These are phyloP conservation scores for Temnopleurus reevesii DNA, from an alignment of 53 echinoderm and acorn worm species.

Conservation along the genomic window DNA sequence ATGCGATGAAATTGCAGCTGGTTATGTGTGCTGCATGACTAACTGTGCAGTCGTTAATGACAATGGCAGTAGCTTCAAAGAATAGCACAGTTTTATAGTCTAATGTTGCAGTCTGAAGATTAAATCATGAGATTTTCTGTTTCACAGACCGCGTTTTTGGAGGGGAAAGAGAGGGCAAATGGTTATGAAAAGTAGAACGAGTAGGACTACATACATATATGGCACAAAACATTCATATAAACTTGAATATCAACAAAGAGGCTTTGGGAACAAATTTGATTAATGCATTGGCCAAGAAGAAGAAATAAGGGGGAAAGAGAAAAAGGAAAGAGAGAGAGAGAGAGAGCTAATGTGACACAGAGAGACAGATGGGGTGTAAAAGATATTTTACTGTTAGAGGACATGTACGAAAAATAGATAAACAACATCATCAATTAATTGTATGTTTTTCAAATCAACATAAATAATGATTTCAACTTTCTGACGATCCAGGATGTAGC, in stretches of 20 bases:
- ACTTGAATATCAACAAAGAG: neutral
- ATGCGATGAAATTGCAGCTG: slow-evolving; percentile 36
- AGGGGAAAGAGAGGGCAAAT: neutral
- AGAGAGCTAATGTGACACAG: neutral
- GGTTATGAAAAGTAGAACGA: too few species aligned
- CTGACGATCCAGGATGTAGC: neutral
- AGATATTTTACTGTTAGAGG: too few species aligned
- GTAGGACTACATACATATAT: too few species aligned
- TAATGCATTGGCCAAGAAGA: too few species aligned
- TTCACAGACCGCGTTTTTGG: neutral
- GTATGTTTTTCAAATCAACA: neutral
- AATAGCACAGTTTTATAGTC: neutral
- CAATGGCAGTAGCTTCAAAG: neutral
- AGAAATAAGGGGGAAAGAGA: neutral
- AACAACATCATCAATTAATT: too few species aligned
- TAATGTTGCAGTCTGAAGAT: neutral
- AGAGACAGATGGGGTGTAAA: neutral
- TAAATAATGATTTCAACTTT: neutral
- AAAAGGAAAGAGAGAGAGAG: neutral
- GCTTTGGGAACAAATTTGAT: too few species aligned
- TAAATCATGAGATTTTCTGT: neutral
- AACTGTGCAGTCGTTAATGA: slow-evolving; percentile 13
- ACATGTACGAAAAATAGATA: too few species aligned
- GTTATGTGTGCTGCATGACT: slow-evolving; percentile 36
- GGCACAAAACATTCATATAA: neutral